These are phyloP conservation scores for Microctenopoma lineatum DNA, from an alignment of 2,797 vertebrate genomes.

Conservation along the genomic window DNA sequence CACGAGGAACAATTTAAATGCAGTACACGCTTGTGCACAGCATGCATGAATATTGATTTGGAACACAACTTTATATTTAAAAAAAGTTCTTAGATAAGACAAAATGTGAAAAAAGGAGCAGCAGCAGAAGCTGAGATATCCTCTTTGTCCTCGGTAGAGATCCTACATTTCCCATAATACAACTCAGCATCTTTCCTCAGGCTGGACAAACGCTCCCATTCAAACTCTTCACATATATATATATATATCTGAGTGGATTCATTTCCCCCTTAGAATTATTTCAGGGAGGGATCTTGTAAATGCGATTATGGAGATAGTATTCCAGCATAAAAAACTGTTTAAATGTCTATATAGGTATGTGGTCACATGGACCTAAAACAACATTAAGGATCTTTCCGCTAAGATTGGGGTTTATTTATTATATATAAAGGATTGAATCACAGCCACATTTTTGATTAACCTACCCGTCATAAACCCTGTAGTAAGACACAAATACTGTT, in stretches of 20 bases:
- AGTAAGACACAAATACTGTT: neutral
- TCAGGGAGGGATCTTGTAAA: neutral
- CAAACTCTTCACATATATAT: neutral
- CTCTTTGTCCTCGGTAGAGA: neutral
- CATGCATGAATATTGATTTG: neutral
- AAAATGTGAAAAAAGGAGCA: neutral
- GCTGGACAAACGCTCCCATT: neutral
- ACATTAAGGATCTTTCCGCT: no score
- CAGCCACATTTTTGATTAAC: neutral
- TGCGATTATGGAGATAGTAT: neutral
- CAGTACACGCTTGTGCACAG: neutral
- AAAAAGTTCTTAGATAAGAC: neutral
- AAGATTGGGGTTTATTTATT: no score
- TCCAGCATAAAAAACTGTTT: neutral
- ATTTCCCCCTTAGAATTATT: neutral
- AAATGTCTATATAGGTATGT: neutral
- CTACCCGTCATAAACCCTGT: neutral
- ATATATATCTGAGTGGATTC: neutral
- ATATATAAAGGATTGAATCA: neutral
- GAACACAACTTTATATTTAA: no score
- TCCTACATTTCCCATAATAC: neutral
- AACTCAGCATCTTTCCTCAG: neutral
- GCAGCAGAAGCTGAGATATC: neutral
- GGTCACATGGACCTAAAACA: no score
- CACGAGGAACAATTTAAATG: conserved; percentile 30